Percentiles rank a stretch among this genome's conserved stretches.
Evolutionary conservation across 2,797 vertebrate genomes (phyloP).

Genomic region (Mionectes olivaceus): DNA sequence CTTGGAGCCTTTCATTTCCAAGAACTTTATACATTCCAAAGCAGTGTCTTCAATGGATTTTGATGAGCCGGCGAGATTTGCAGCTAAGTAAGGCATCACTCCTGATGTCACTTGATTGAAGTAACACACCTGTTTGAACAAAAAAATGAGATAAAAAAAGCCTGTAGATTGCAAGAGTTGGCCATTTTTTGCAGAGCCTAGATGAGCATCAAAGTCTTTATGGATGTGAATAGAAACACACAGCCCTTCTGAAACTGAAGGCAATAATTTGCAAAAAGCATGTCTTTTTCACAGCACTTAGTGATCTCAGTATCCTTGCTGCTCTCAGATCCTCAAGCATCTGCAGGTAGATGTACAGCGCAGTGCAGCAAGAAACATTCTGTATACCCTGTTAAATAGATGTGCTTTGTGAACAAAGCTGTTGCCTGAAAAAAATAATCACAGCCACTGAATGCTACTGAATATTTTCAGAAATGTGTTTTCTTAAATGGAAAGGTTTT

Average conservation of each 20-base stretch:
- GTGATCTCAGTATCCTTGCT: neutral
- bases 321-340: neutral
- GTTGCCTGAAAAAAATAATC: neutral
- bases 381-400: neutral
- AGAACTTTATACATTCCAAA: conserved; percentile 76
- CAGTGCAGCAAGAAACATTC: neutral
- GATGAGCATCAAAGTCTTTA: neutral
- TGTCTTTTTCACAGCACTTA: neutral
- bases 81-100: conserved; percentile 74
- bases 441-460: neutral
- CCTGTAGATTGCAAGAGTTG: neutral
- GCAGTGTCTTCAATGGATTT: conserved; percentile 82
- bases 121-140: conserved; percentile 77
- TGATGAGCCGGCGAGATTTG: conserved; percentile 79
- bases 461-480: neutral
- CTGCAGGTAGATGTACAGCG: neutral
- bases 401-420: neutral
- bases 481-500: neutral
- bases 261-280: neutral
- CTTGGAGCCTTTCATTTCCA: conserved; percentile 57
- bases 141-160: conserved; percentile 22
- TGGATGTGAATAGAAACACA: neutral
- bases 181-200: neutral
- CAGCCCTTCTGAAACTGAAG: neutral
- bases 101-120: conserved; percentile 77